These are phyloP conservation scores for Nymphalis io DNA, from an alignment of 1,140 invertebrate genomes.

Conservation along the genomic window DNA sequence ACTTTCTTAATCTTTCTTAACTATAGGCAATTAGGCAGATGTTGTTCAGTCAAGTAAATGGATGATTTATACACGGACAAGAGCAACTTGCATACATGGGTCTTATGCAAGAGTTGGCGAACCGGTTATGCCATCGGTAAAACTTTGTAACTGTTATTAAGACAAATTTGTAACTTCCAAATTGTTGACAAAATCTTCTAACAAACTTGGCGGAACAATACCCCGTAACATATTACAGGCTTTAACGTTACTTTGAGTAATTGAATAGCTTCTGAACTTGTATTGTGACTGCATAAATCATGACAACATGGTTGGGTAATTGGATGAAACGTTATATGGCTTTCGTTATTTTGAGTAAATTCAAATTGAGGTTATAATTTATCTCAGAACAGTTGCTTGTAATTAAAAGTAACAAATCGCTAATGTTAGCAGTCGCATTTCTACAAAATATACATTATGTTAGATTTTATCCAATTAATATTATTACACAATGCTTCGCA, in stretches of 20 bases:
- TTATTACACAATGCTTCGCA: too few species aligned
- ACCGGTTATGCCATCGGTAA: slow-evolving; percentile 12
- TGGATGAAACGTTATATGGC: slow-evolving; percentile 1
- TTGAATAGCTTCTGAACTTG: slow-evolving; percentile 20
- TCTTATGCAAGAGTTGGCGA: slow-evolving; percentile 4
- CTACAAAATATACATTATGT: too few species aligned
- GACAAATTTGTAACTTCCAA: slow-evolving; percentile 19
- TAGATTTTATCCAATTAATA: too few species aligned
- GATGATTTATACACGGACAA: neutral
- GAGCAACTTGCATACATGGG: neutral
- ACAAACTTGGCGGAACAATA: slow-evolving; percentile 15
- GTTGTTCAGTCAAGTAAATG: neutral
- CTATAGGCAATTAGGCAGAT: neutral
- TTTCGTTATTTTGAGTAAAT: neutral
- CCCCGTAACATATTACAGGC: slow-evolving; percentile 15
- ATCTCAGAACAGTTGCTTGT: too few species aligned
- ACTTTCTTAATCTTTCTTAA: neutral
- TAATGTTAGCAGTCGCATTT: too few species aligned
- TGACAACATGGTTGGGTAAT: neutral
- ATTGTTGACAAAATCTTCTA: slow-evolving; percentile 22
- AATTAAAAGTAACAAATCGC: too few species aligned
- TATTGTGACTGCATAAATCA: slow-evolving; percentile 15
- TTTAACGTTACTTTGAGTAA: slow-evolving; percentile 18
- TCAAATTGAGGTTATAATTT: neutral
- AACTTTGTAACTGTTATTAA: slow-evolving; percentile 19